These are phyloP conservation scores for Cherax quadricarinatus DNA, from an alignment of 1,140 invertebrate species.

Conservation along the genomic window DNA sequence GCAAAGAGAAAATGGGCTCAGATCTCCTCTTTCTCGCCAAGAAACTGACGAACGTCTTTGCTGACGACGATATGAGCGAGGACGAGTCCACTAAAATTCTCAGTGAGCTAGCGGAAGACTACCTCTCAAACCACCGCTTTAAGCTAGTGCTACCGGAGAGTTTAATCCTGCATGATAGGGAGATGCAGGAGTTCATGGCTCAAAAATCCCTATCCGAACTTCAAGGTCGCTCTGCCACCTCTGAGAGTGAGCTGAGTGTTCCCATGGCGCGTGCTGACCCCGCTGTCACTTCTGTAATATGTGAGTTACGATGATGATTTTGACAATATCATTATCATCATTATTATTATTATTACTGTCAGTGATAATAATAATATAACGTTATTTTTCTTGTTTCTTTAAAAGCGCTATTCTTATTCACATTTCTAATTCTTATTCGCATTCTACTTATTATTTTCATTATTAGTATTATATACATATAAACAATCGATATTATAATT, in stretches of 20 bases:
- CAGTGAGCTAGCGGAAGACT: conserved; percentile 67
- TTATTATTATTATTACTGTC: too few relatives aligned
- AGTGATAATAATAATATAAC: too few relatives aligned
- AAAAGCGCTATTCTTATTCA: too few relatives aligned
- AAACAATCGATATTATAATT: too few relatives aligned
- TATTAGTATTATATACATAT: too few relatives aligned
- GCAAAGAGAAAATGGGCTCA: conserved; percentile 62
- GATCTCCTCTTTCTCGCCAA: conserved; percentile 54
- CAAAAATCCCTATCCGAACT: conserved; percentile 18
- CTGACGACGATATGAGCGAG: conserved; percentile 76
- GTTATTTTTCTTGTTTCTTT: too few relatives aligned
- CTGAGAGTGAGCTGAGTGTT: conserved; percentile 34
- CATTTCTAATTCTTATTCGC: too few relatives aligned
- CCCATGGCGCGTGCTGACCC: conserved; percentile 46
- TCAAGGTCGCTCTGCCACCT: conserved; percentile 46
- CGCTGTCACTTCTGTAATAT: conserved; percentile 34
- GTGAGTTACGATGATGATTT: conserved; percentile 20
- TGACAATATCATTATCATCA: neutral
- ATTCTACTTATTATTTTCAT: too few relatives aligned
- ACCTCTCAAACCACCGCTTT: conserved; percentile 63
- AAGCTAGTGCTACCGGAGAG: conserved; percentile 72
- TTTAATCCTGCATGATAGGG: conserved; percentile 60
- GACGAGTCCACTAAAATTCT: conserved; percentile 40
- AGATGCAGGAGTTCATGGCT: conserved; percentile 63
- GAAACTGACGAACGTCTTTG: conserved; percentile 79